Evolutionary conservation across 2,888 invertebrate species (phyloP), one percentile per base, ranked within the genome.

Genomic region (Hypomecis atomaria): DNA sequence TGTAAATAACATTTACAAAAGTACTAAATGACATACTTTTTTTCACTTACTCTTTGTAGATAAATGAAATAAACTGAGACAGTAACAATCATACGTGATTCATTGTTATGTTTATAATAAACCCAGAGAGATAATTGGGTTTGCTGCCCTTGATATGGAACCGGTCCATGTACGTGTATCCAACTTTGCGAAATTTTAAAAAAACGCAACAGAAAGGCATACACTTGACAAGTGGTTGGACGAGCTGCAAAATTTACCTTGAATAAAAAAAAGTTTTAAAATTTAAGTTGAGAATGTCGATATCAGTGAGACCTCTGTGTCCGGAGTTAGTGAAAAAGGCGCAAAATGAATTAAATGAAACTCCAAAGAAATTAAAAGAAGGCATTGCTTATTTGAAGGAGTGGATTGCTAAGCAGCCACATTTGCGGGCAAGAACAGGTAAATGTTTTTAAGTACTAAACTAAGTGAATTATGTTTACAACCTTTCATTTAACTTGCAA

Each of bases 371-470:
- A 11, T 81, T 93, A n/a, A 79, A 79, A 23, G 86, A 87, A 44
- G 93, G 93, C 73, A 81, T 94, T 23, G 77, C 85, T 54, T 82
- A 89, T 70, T 82, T 94, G 47, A 89, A 88, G 70, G 87, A 92
- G 33, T 94, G 94, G 94, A 79, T 94, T 34, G 75, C 79, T 1
- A 92, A 94, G 45, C 66, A 68, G 42, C 66, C 66, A 34, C 70
- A 71, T 76, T 78, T 94, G 42, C 84, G 80, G 11, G 77, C 79
- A n/a, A 45, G 70, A 42, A 68, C 62, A 50, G 63, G 70, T 67
- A 56, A 9, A 23, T 23, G 23, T 23, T 23, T 23, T 23, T 23
- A 23, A 23, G 23, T 23, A 23, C 23, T 23, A 23, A 1, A n/a
- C n/a, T n/a, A n/a, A 23, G 23, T 23, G 23, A 23, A 1, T 23